Conservation (phyloP, 35 echinoderm and acorn worm genomes). For the Anneissia japonica region DNA sequence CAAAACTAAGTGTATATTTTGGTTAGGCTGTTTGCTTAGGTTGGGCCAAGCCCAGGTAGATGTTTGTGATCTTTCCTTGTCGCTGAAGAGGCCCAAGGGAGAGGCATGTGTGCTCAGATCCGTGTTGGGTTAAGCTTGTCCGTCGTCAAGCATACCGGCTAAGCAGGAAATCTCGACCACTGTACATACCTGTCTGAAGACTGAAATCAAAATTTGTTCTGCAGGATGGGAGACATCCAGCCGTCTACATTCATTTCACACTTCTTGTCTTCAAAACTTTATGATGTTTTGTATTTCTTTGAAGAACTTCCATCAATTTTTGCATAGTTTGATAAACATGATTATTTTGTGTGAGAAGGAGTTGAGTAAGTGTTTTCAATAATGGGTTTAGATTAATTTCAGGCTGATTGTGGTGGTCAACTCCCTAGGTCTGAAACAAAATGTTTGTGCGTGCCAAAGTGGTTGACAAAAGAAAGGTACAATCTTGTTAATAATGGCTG, state of each 20-base stretch:
- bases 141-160: not conserved
- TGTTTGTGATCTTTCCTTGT: not conserved
- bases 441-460: conserved; percentile 1
- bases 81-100: not conserved
- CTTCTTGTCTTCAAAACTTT: not conserved
- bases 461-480: not conserved
- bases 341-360: not conserved
- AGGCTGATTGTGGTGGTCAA: not conserved
- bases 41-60: not conserved
- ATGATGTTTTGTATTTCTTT: not conserved
- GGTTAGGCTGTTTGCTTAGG: not conserved
- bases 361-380: not conserved
- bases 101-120: not conserved
- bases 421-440: not conserved
- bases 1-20: not conserved
- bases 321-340: not conserved
- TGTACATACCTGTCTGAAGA: not conserved
- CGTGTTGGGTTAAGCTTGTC: not conserved
- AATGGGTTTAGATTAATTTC: not conserved
- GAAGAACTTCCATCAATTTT: not conserved
- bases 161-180: not conserved
- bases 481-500: not conserved
- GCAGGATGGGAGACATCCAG: not conserved
- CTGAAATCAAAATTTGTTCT: not conserved
- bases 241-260: not conserved